Percentiles rank a stretch among this genome's conserved stretches.
Evolutionary conservation across 2,797 vertebrate genomes (phyloP).

Genomic region (Kryptopterus vitreolus): DNA sequence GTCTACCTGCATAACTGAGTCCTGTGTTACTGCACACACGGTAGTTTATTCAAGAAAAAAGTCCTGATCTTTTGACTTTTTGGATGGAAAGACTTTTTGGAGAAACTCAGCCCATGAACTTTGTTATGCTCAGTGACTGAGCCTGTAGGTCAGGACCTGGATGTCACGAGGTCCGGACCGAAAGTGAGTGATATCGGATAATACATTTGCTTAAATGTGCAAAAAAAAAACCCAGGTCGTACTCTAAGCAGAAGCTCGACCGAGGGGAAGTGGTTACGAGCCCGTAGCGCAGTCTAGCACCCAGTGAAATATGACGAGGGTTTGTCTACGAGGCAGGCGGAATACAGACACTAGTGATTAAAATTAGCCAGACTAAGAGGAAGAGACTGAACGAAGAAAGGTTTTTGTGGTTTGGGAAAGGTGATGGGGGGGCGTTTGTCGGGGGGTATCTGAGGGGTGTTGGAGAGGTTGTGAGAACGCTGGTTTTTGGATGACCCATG

Average conservation of each 20-base stretch:
- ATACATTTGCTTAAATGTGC: conserved; percentile 1
- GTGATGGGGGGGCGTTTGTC: no score
- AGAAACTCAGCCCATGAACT: background rate
- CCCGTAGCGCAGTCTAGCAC: background rate
- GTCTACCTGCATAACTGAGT: background rate
- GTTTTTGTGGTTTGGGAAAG: no score
- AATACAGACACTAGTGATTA: conserved; percentile 37
- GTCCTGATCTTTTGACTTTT: background rate
- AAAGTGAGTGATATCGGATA: background rate
- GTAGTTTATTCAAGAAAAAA: background rate
- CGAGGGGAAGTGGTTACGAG: background rate
- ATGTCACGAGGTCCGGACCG: no score
- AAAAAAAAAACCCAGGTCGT: no score
- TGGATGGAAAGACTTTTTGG: background rate
- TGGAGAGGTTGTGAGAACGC: conserved; percentile 32
- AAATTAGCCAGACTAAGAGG: conserved; percentile 30
- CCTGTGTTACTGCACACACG: background rate
- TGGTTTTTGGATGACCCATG: conserved; percentile 47
- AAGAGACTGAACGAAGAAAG: conserved; percentile 23
- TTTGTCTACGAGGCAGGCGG: conserved; percentile 28
- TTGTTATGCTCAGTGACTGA: background rate
- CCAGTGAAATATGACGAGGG: conserved; percentile 3
- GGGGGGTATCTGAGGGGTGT: background rate
- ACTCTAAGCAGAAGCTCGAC: background rate
- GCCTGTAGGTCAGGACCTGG: background rate